A percentile compares a stretch with the other conserved stretches of the same genome.
phyloP scores from a whole-genome alignment of 2,888 invertebrate genomes.

The Ochropleura leucogaster region DNA sequence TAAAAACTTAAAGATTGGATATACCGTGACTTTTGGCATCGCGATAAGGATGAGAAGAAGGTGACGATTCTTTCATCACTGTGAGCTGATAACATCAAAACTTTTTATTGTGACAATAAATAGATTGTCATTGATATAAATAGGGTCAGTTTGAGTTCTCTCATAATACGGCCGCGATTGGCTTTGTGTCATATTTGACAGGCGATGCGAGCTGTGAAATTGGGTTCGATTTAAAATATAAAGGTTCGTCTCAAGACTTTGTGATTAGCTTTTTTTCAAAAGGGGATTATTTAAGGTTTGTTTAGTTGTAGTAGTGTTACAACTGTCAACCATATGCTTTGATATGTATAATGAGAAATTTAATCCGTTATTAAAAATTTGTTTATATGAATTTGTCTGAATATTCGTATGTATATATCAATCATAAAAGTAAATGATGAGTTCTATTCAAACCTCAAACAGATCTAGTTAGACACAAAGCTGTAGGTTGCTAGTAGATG shows the following conservation, averaged over 20 bases:
- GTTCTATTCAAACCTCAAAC: neutral
- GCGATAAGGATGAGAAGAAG: constrained; percentile 83
- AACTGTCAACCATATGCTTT: constrained; percentile 70
- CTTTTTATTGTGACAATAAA: constrained; percentile 90
- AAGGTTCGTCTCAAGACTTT: constrained; percentile 85
- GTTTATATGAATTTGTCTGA: neutral
- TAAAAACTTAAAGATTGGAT: constrained; percentile 36
- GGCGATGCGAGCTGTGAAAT: constrained; percentile 90
- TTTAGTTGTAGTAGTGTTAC: constrained; percentile 85
- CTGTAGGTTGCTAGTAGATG: constrained; percentile 4
- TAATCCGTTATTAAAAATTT: constrained; percentile 48
- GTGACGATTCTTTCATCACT: constrained; percentile 89
- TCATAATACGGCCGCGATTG: constrained; percentile 87
- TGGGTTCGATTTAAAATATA: constrained; percentile 88
- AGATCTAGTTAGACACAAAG: constrained; percentile 16
- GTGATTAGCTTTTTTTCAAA: constrained; percentile 82
- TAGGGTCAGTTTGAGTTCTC: constrained; percentile 87
- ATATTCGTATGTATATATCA: neutral
- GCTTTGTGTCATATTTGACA: constrained; percentile 90
- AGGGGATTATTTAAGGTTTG: constrained; percentile 86
- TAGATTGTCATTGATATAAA: constrained; percentile 90
- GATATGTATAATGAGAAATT: constrained; percentile 67
- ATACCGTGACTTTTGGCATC: constrained; percentile 87
- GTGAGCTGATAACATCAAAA: constrained; percentile 88
- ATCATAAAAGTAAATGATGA: neutral